Base-by-base conservation (phyloP, 2,888 invertebrate genomes). In the Sepiola atlantica region DNA sequence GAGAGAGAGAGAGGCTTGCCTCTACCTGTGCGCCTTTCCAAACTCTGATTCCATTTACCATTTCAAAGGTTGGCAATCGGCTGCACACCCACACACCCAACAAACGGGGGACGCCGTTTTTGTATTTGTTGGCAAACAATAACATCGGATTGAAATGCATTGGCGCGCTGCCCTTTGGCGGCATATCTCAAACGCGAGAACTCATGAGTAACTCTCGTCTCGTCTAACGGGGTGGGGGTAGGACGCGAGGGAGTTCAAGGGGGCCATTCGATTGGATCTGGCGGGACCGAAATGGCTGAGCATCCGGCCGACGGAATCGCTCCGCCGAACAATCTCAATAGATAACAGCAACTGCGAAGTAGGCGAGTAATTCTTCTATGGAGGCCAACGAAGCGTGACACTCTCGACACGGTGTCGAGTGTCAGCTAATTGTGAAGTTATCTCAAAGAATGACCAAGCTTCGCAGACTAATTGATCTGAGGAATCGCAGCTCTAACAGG, bases 371-470 rank as follows among this genome's bases (percentile, higher is more conserved):
- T 77, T 77, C 77, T 32, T n/a, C 77, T 77, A 77, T 77, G 14
- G 77, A n/a, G 32, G 0, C n/a, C 77, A 77, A 21, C 77, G n/a
- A 77, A 6, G 77, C 77, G 77, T 32, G 21, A n/a, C 77, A 16
- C 77, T 77, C 77, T 77, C 77, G 77, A 77, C 77, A 77, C 77
- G 77, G 45, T 77, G 32, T 77, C 4, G n/a, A n/a, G 77, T 77
- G 77, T 77, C 77, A n/a, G 77, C 77, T 77, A 77, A 77, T 77
- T 77, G 77, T 77, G n/a, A 77, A 32, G 77, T 77, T 77, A 77
- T 77, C 77, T 77, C 77, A 77, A 77, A n/a, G n/a, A 77, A 77
- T 77, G n/a, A 77, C 77, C 77, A n/a, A 77, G n/a, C 77, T 77
- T 77, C n/a, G n/a, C 32, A n/a, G 18, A 77, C 77, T 77, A 77